Evolutionary conservation across 37 sponge, comb jelly and placozoan species (phyloP), one percentile per base, ranked within the genome.

Genomic region (Axinella damicornis): DNA sequence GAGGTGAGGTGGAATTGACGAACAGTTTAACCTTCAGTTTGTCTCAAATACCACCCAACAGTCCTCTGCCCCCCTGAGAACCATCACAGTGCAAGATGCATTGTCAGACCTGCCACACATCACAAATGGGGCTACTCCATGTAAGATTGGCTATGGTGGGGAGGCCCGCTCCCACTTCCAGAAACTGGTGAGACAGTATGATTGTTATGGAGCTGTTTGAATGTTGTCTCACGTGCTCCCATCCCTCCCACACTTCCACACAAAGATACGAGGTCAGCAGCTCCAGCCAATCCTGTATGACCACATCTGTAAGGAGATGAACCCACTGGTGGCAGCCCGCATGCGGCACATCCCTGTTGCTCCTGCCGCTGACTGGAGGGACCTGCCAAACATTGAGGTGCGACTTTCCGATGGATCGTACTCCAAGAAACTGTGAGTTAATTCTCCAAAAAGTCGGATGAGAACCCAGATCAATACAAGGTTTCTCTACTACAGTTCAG

Each of bases 301-400:
- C 61, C 97, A 97, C 84, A 89, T 97, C 33, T 97, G 97, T 68
- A 97, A 97, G 73, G 97, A 97, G 87, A 97, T 97, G 97, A 89
- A 89, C 63, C 85, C 95, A n/a, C 83, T 97, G 66, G 95, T 92
- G 34, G 95, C 92, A 22, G 88, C 85, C 16, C 74, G 97, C 5
- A 97, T 94, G 90, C 30, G 91, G 41, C 77, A 92, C 86, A 97
- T 97, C 36, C 97, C 97, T 0, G 71, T 89, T 9, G 62, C 56
- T 2, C 95, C 97, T 30, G 97, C 95, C 32, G 90, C 95, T 58
- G 97, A 97, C 70, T 97, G 95, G 97, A 86, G 97, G 79, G 94
- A 97, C 69, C 88, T 97, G 12, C 97, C 97, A n/a, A 97, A 97
- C 75, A 81, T 85, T 53, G 71, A 61, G 37, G 81, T 92, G 6